phyloP scores from a whole-genome alignment of 2,797 vertebrate species.

The Catostomus latipinnis region DNA sequence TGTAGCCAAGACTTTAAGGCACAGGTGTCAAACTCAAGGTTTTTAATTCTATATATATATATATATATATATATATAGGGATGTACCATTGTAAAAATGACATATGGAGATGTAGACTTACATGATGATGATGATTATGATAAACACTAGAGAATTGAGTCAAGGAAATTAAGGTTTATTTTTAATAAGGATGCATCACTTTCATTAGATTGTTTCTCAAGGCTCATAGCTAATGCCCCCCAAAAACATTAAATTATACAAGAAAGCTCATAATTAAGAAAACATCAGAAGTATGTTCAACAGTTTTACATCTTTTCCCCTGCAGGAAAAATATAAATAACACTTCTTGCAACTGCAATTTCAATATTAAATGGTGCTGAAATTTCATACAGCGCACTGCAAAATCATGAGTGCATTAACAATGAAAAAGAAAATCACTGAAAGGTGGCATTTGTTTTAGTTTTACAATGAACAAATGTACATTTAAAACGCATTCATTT shows the following conservation, averaged over 20 bases:
- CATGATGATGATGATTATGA: neutral
- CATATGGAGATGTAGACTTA: too few relatives aligned
- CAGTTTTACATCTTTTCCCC: constrained; percentile 89
- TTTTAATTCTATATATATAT: too few relatives aligned
- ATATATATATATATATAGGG: too few relatives aligned
- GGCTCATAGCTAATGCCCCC: constrained; percentile 87
- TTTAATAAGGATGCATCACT: constrained; percentile 96
- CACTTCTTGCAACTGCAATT: constrained; percentile 83
- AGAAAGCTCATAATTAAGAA: constrained; percentile 86
- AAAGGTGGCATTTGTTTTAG: constrained; percentile 49
- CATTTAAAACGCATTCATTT: constrained; percentile 24
- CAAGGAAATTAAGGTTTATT: constrained; percentile 76
- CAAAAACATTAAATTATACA: constrained; percentile 97
- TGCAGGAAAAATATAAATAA: constrained; percentile 99
- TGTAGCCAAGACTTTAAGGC: too few relatives aligned
- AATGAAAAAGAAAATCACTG: constrained; percentile 9
- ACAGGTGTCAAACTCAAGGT: too few relatives aligned
- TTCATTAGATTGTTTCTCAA: constrained; percentile 93
- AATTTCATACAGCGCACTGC: constrained; percentile 84
- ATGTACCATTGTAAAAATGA: too few relatives aligned
- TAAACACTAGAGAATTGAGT: neutral
- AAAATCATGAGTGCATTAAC: constrained; percentile 54
- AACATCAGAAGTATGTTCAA: constrained; percentile 86
- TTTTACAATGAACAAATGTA: constrained; percentile 43
- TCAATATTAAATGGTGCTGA: constrained; percentile 92